Percentiles rank a stretch among this genome's conserved stretches.
Evolutionary conservation across 2,113 vertebrate species (phyloP).

Genomic region (Erythrocebus patas): DNA sequence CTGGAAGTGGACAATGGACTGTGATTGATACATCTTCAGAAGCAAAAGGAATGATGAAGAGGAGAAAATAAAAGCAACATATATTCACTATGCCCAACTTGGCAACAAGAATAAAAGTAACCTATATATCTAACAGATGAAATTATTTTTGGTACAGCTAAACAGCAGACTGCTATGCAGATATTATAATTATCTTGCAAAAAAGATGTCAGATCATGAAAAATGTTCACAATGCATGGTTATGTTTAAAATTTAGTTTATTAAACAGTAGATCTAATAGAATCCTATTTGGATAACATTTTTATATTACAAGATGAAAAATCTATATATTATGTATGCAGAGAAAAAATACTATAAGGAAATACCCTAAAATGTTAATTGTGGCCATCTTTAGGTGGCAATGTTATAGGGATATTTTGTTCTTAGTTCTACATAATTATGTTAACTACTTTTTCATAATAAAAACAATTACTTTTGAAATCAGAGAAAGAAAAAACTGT

Average conservation of each 20-base stretch:
- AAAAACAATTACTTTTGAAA: background rate
- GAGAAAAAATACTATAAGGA: background rate
- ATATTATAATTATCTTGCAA: background rate
- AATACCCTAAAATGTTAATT: background rate
- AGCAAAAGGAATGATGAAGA: background rate
- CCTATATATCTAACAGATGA: background rate
- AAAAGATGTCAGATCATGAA: background rate
- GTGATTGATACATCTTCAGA: background rate
- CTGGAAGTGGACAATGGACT: background rate
- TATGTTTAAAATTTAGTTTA: background rate
- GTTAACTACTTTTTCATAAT: background rate
- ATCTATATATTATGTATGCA: background rate
- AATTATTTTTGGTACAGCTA: background rate
- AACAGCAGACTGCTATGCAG: too few relatives aligned
- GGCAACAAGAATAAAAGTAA: background rate
- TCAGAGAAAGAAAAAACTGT: background rate
- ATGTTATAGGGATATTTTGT: background rate
- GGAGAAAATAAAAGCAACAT: background rate
- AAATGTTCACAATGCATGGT: background rate
- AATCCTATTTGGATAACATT: background rate
- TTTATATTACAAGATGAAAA: background rate
- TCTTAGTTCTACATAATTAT: background rate
- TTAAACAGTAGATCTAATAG: background rate
- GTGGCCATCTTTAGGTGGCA: background rate
- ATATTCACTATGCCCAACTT: background rate